These are phyloP conservation scores for Xiphorhynchus erythropygius DNA, from an alignment of 2,797 vertebrate species.

Conservation along the genomic window DNA sequence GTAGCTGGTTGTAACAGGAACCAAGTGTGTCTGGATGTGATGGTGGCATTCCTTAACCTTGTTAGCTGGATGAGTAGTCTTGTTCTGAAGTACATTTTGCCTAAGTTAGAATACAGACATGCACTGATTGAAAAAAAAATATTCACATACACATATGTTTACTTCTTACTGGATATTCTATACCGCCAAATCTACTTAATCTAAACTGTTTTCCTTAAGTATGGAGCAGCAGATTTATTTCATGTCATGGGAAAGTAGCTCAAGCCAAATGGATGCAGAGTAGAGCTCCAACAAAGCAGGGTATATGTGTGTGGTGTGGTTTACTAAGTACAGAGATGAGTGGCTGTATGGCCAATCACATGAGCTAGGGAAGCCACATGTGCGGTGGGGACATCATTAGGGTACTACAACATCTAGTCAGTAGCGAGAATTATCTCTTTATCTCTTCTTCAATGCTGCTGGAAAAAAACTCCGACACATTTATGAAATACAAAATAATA, in stretches of 20 bases:
- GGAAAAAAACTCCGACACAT: background rate
- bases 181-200: background rate
- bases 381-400: background rate
- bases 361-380: background rate
- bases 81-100: background rate
- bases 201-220: background rate
- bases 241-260: background rate
- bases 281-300: background rate
- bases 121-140: background rate
- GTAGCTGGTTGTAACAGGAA: background rate
- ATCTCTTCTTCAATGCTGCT: background rate
- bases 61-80: background rate
- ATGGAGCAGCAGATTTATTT: background rate
- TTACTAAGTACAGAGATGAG: background rate
- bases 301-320: rapidly evolving
- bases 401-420: background rate
- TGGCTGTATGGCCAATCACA: background rate
- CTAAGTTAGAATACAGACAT: background rate
- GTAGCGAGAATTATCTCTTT: background rate
- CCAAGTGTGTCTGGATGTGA: background rate
- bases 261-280: background rate
- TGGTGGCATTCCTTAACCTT: background rate
- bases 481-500: background rate
- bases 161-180: background rate
- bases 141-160: background rate